phyloP scores from a whole-genome alignment of 64 coral and sea anemone species.

The Anthopleura sola region DNA sequence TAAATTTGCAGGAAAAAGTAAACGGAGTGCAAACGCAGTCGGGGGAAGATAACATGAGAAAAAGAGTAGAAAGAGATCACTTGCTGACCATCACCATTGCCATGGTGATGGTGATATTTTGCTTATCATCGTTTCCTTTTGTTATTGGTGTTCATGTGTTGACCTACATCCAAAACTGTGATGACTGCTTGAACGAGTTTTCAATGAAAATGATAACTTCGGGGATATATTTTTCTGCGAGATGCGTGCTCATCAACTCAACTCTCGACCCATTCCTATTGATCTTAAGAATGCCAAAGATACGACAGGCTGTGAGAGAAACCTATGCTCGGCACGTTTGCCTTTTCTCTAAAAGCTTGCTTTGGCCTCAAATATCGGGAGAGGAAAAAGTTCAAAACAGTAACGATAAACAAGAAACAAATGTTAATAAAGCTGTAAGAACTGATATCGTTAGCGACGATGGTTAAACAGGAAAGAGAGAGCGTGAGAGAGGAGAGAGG shows the following conservation, averaged over 20 bases:
- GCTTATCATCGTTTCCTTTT: background rate
- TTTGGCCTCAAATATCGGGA: too few relatives aligned
- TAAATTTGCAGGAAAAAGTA: background rate
- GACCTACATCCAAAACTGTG: background rate
- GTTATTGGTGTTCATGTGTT: slow-evolving; percentile 6
- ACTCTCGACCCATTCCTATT: background rate
- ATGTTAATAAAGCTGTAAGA: too few relatives aligned
- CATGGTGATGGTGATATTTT: background rate
- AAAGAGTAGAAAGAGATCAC: background rate
- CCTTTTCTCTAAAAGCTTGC: too few relatives aligned
- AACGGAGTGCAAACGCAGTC: background rate
- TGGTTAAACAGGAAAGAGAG: too few relatives aligned
- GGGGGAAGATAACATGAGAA: background rate
- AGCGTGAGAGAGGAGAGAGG: too few relatives aligned
- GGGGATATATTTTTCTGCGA: background rate
- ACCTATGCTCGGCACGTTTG: background rate
- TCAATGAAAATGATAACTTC: background rate
- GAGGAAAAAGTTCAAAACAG: too few relatives aligned
- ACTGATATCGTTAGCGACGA: too few relatives aligned
- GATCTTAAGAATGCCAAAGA: background rate
- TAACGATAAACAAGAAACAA: too few relatives aligned
- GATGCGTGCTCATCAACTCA: background rate
- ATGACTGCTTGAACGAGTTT: background rate
- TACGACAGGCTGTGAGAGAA: background rate
- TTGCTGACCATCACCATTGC: background rate